Conservation (phyloP, 2,113 vertebrate species). For the Panthera leo region DNA sequence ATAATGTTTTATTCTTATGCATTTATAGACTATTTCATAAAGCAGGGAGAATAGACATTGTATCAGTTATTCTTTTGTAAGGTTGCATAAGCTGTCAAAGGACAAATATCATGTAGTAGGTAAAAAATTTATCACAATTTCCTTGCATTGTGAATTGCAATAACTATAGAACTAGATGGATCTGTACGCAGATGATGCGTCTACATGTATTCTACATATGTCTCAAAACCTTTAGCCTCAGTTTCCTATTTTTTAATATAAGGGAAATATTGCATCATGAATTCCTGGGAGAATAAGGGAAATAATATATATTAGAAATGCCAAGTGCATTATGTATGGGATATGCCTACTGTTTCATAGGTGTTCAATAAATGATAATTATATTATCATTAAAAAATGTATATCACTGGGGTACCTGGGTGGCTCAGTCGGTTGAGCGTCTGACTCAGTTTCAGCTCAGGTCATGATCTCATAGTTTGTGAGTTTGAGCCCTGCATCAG, state of each 20-base stretch:
- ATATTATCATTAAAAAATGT: background rate
- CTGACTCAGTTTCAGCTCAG: too few species aligned
- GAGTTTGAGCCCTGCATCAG: too few species aligned
- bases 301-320: background rate
- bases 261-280: background rate
- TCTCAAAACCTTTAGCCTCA: accelerated
- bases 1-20: background rate
- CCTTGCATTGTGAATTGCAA: background rate
- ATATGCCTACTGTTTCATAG: background rate
- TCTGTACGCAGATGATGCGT: background rate
- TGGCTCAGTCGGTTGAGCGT: too few species aligned
- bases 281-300: background rate
- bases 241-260: background rate
- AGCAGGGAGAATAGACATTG: background rate
- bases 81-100: background rate
- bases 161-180: background rate
- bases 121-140: background rate
- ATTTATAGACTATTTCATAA: background rate
- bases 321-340: background rate
- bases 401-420: too few species aligned
- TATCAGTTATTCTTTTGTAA: background rate
- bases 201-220: background rate
- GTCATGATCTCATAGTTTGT: too few species aligned
- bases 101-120: background rate
- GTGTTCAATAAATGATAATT: background rate